A percentile compares a stretch with the other conserved stretches of the same genome.
These are phyloP conservation scores for Lycaena phlaeas DNA, from an alignment of 2,888 invertebrate species.

Conservation along the genomic window DNA sequence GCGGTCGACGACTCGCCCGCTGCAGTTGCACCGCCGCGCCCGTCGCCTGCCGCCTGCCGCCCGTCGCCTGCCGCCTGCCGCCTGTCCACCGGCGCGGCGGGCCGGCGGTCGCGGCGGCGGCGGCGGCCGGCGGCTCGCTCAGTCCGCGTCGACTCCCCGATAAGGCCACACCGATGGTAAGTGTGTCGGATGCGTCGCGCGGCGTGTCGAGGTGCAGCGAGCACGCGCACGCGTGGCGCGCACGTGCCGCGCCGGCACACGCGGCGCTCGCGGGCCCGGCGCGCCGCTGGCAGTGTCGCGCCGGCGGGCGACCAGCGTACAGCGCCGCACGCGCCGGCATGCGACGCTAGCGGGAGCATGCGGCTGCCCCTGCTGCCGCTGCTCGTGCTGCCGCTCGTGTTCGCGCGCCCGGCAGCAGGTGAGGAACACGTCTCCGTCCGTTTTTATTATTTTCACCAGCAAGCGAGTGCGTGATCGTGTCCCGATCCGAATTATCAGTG, in stretches of 20 bases:
- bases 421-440: conserved; percentile 22
- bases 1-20: no score
- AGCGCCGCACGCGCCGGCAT: conserved; percentile 54
- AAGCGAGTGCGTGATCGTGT: conserved; percentile 12
- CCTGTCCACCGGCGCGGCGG: conserved; percentile 15
- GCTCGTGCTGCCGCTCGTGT: conserved; percentile 64
- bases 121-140: conserved; percentile 30
- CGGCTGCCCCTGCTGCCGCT: conserved; percentile 67
- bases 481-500: conserved; percentile 10
- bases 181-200: conserved; percentile 23
- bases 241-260: conserved; percentile 34
- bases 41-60: no score
- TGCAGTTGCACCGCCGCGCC: no score
- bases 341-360: conserved; percentile 64
- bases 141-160: conserved; percentile 55
- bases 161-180: conserved; percentile 39
- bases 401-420: conserved; percentile 66
- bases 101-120: conserved; percentile 34
- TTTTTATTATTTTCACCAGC: conserved; percentile 8
- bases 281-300: conserved; percentile 35
- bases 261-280: conserved; percentile 33
- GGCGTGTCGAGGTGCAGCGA: conserved; percentile 28
- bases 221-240: conserved; percentile 28
- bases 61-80: no score
- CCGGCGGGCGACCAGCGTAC: conserved; percentile 34